Evolutionary conservation across 2,888 invertebrate species (phyloP).

Genomic region (Pachycephus smyrnensis): DNA sequence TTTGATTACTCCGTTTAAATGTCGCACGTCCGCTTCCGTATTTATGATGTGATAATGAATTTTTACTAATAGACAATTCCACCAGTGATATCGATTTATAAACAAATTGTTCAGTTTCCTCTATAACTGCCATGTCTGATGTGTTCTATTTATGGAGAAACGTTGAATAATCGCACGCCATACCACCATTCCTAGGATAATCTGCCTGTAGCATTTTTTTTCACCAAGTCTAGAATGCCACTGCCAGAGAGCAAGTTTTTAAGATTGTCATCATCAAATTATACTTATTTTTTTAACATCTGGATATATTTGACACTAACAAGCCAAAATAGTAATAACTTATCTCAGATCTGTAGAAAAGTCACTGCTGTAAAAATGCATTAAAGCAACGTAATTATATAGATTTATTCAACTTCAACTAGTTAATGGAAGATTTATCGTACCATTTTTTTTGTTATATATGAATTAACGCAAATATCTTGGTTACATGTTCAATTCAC

Average conservation of each 20-base stretch:
- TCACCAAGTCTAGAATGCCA: slow-evolving; percentile 43
- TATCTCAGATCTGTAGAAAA: slow-evolving; percentile 30
- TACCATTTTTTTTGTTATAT: slow-evolving; percentile 23
- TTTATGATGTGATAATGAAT: neutral
- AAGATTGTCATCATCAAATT: neutral
- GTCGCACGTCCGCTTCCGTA: neutral
- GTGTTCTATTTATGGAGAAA: neutral
- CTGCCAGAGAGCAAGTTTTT: slow-evolving; percentile 50
- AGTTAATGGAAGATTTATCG: slow-evolving; percentile 15
- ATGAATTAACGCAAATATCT: slow-evolving; percentile 4
- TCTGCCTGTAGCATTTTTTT: slow-evolving; percentile 37
- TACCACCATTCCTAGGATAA: slow-evolving; percentile 46
- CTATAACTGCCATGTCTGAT: neutral
- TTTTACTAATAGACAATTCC: neutral
- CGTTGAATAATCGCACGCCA: neutral
- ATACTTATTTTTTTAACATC: neutral
- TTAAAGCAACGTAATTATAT: slow-evolving; percentile 30
- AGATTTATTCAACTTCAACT: slow-evolving; percentile 34
- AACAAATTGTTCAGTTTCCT: neutral
- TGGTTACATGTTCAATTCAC: neutral
- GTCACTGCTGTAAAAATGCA: slow-evolving; percentile 24
- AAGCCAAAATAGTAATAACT: slow-evolving; percentile 14
- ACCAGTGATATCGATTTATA: neutral
- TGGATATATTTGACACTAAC: neutral
- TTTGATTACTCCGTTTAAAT: neutral